Evolutionary conservation across 2,113 vertebrate species (phyloP), one percentile per base, ranked within the genome.

Genomic region (Esox niger): DNA sequence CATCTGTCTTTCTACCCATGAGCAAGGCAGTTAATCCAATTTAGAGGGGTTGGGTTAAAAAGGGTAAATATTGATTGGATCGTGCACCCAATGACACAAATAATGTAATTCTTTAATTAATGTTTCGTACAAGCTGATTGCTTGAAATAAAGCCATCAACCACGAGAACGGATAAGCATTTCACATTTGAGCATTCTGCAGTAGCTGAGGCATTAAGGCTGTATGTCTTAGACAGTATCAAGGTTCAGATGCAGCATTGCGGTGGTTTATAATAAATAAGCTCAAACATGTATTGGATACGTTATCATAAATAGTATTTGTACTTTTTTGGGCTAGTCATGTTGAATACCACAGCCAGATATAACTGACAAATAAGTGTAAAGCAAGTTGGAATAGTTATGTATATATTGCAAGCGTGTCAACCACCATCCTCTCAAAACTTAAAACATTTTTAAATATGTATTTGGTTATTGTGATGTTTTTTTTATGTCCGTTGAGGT

Each of bases 131-230:
- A n/a, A 20, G 31, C 21, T 11, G 32, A 33, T n/a, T 32, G 32
- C 3, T 62, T 54, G 59, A 31, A 69, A 2, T 1, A 30, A 33
- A 75, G 58, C 17, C 69, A 60, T 25, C 13, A 47, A 26, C 43
- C 56, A 32, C 32, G 52, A 57, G 0, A 55, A 64, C 6, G 4
- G 56, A 38, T 52, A 31, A 2, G 20, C 30, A 13, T 43, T 32
- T 43, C 46, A 68, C 29, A 56, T 66, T 64, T 64, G 57, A 31
- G 62, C 63, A 69, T 17, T 66, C 21, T 56, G 61, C 68, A 66
- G 56, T 76, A 33, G 77, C 31, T 20, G 10, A 32, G 15, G n/a
- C 17, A 10, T 55, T 26, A 25, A 77, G 68, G 56, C 76, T 70
- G 70, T n/a, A n/a, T n/a, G n/a, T n/a, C n/a, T n/a, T n/a, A n/a